These are phyloP conservation scores for Heliocidaris tuberculata DNA, from an alignment of 35 echinoderm and acorn worm genomes.

Conservation along the genomic window DNA sequence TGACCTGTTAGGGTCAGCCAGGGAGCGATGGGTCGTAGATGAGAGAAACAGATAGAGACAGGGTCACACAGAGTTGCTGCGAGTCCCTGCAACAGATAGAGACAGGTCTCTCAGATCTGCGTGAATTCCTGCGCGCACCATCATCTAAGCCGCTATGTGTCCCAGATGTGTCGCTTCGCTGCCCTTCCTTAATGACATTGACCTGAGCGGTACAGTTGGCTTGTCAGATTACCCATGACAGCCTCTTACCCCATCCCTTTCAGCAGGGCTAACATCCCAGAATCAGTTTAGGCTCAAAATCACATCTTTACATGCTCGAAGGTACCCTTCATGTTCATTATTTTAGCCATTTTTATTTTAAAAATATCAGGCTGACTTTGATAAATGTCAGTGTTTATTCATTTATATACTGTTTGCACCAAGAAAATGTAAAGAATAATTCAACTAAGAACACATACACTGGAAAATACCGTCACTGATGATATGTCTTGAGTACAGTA, in stretches of 20 bases:
- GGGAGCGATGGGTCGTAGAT: not conserved
- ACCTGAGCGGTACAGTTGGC: not conserved
- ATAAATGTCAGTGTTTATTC: too few species aligned
- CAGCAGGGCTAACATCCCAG: not conserved
- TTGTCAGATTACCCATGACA: not conserved
- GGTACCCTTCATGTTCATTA: too few species aligned
- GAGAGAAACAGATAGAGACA: not conserved
- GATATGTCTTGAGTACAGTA: too few species aligned
- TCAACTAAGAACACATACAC: too few species aligned
- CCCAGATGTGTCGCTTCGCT: not conserved
- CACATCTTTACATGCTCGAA: not conserved
- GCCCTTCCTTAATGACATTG: not conserved
- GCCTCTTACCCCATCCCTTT: not conserved
- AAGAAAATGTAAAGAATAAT: too few species aligned
- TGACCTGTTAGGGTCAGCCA: too few species aligned
- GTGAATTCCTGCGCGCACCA: not conserved
- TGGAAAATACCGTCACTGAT: too few species aligned
- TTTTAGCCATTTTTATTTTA: too few species aligned
- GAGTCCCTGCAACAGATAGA: not conserved
- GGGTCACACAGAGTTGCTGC: not conserved
- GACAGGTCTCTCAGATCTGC: not conserved
- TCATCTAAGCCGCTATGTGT: conserved; percentile 1
- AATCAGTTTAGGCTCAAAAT: too few species aligned
- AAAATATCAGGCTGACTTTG: too few species aligned
- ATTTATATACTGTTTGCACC: too few species aligned